Conservation (phyloP, 2,888 invertebrate genomes). For the Halictus quadricinctus region DNA sequence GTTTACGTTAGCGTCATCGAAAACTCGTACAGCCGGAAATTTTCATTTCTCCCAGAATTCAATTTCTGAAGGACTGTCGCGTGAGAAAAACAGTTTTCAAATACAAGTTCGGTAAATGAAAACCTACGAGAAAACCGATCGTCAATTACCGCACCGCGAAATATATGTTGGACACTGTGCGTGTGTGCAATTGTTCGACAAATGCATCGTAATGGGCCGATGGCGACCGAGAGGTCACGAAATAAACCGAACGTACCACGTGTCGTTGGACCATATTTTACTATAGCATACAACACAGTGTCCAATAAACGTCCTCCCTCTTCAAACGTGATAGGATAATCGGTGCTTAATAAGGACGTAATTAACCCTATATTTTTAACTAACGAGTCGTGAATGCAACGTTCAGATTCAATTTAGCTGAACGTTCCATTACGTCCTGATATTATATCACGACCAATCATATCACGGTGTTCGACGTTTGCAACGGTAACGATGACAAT, state of each 20-base stretch:
- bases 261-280: constrained; percentile 10
- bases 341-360: constrained; percentile 6
- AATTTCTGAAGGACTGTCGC: background rate
- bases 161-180: background rate
- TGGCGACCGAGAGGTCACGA: constrained; percentile 24
- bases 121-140: background rate
- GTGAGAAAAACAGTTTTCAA: too few relatives aligned
- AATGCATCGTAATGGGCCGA: constrained; percentile 28
- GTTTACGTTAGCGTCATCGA: too few relatives aligned
- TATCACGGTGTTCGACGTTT: background rate
- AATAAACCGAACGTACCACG: constrained; percentile 36
- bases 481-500: constrained; percentile 23
- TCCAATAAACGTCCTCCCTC: background rate
- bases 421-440: background rate
- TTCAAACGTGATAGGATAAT: constrained; percentile 29
- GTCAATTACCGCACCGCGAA: background rate
- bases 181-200: background rate
- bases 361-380: constrained; percentile 12
- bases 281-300: background rate
- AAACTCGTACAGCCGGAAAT: background rate
- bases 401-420: background rate
- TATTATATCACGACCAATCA: background rate
- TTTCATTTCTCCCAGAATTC: background rate
- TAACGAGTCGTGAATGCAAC: background rate
- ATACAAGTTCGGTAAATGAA: background rate